phyloP scores from a whole-genome alignment of 2,113 vertebrate genomes.

The Seriola aureovittata region DNA sequence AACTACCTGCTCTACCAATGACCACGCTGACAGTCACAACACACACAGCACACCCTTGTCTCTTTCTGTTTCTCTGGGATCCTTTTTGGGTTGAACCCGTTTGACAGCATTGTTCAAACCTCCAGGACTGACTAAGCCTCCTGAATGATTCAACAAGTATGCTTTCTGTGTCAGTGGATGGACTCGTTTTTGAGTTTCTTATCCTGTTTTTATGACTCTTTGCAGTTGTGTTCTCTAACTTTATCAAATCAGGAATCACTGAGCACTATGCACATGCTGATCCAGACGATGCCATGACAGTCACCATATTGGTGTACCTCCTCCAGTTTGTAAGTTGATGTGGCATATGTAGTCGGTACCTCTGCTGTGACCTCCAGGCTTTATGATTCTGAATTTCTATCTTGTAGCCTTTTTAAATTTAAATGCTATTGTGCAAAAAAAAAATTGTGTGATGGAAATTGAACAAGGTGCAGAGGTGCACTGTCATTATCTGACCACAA shows the following conservation, averaged over 20 bases:
- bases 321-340: conserved; percentile 54
- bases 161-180: conserved; percentile 57
- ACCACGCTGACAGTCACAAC: conserved; percentile 60
- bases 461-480: conserved; percentile 30
- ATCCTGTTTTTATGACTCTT: conserved; percentile 73
- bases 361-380: conserved; percentile 62
- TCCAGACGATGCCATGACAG: conserved; percentile 58
- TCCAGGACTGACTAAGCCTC: conserved; percentile 66
- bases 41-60: conserved; percentile 38
- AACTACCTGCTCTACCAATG: conserved; percentile 99
- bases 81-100: conserved; percentile 59
- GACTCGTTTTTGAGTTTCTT: conserved; percentile 65
- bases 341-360: conserved; percentile 63
- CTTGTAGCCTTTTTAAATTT: conserved; percentile 60
- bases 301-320: conserved; percentile 48
- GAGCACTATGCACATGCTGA: conserved; percentile 80
- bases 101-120: conserved; percentile 68
- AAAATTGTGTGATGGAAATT: conserved; percentile 25
- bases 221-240: conserved; percentile 75
- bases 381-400: conserved; percentile 46
- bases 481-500: conserved; percentile 56
- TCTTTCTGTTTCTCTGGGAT: conserved; percentile 71
- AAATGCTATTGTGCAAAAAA: conserved; percentile 21
- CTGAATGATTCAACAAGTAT: conserved; percentile 57
- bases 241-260: conserved; percentile 78